Evolutionary conservation across 2,888 invertebrate species (phyloP), one percentile per base, ranked within the genome.

Genomic region (Polydrusus pterygomalis): DNA sequence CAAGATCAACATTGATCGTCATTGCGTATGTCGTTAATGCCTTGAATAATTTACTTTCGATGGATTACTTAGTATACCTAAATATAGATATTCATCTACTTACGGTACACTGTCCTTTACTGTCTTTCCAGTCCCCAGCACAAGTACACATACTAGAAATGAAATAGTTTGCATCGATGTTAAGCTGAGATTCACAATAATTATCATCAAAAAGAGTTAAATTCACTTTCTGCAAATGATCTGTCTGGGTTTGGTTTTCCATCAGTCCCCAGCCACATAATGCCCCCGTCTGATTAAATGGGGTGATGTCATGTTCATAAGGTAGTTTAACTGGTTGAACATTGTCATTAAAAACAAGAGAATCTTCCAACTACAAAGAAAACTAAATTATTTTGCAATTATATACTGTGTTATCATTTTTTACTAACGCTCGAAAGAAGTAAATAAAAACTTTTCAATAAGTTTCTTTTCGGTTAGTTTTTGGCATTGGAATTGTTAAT

Each of bases 61-160:
- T n/a, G n/a, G n/a, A n/a, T n/a, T n/a, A 5, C 25, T 5, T 7
- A 34, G 1, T 34, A 34, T 34, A 34, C 1, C 34, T 1, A 34
- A 34, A 34, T 43, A n/a, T 43, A n/a, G 34, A 1, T 3, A 20
- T n/a, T n/a, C n/a, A 40, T 11, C 3, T 15, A 64, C 47, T 64
- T 47, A 64, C 64, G 3, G 45, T 64, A n/a, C 64, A 64, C 45
- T 64, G 64, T 10, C 64, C 64, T 47, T 64, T 64, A 15, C 3
- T 15, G 9, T 64, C 1, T 18, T 64, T 9, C 47, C 47, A 18
- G 20, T 64, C 64, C 7, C 64, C 64, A 2, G 64, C 64, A 45
- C 64, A 64, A 47, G 40, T 45, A 47, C 45, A 45, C 45, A 64
- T 25, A 18, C 17, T 20, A 15, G 20, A n/a, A 64, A 45, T 47